A percentile compares a stretch with the other conserved stretches of the same genome.
Evolutionary conservation across 2,797 vertebrate genomes (phyloP).

Genomic region (Podarcis siculus): DNA sequence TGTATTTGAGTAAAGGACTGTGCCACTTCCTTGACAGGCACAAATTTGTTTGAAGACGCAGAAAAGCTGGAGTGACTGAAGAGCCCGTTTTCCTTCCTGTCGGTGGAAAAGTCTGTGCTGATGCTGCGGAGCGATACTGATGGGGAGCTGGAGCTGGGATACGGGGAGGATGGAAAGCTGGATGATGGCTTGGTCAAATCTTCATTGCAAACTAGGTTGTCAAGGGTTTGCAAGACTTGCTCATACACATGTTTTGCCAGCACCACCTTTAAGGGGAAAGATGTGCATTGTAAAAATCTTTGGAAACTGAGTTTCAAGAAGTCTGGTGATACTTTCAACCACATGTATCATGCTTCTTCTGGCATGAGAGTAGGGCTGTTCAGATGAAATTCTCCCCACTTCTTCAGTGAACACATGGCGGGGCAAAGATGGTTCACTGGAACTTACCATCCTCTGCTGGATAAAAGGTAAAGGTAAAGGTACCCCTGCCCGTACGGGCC

Average conservation of each 20-base stretch:
- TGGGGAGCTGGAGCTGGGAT: conserved; percentile 74
- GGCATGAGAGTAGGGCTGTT: too few species aligned
- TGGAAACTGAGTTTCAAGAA: background rate
- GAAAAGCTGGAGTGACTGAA: conserved; percentile 87
- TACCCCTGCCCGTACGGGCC: too few species aligned
- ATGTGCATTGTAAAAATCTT: background rate
- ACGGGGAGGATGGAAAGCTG: conserved; percentile 80
- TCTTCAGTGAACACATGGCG: too few species aligned
- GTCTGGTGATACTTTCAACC: too few species aligned
- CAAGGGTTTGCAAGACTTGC: conserved; percentile 95
- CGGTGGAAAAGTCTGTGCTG: conserved; percentile 81
- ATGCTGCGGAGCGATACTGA: conserved; percentile 75
- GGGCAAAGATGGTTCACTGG: too few species aligned
- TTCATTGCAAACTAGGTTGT: conserved; percentile 92
- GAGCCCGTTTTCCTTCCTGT: conserved; percentile 83
- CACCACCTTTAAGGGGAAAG: conserved; percentile 84
- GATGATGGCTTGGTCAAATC: conserved; percentile 80
- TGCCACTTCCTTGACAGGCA: conserved; percentile 68
- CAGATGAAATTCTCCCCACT: too few species aligned
- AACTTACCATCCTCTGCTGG: too few species aligned
- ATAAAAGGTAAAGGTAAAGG: too few species aligned
- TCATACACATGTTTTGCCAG: conserved; percentile 96
- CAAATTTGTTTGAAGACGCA: conserved; percentile 75
- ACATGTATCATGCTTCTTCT: too few species aligned
- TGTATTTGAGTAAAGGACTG: conserved; percentile 91